These are phyloP conservation scores for Coelinius sp. DNA, from an alignment of 2,888 invertebrate species.

Conservation along the genomic window DNA sequence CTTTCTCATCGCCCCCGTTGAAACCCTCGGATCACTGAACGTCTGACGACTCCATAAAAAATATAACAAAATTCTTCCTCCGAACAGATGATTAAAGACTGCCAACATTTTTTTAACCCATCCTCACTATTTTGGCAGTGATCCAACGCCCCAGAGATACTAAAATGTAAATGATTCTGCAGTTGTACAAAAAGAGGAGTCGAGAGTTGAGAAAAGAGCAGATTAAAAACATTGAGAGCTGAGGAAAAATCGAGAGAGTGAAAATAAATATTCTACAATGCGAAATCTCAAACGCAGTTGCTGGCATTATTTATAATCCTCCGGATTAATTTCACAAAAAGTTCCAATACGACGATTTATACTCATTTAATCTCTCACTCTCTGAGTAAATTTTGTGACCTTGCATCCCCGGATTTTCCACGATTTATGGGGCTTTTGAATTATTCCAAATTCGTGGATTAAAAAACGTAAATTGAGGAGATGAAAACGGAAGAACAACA, in stretches of 20 bases:
- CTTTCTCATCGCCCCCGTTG: not conserved
- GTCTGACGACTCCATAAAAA: not conserved
- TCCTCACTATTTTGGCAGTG: not conserved
- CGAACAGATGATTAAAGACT: not conserved
- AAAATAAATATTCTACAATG: not conserved
- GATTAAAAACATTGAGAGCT: not conserved
- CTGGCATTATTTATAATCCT: not conserved
- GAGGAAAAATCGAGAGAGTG: not conserved
- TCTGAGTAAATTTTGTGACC: not conserved
- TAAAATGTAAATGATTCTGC: slow-evolving; percentile 14
- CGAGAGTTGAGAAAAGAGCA: not conserved
- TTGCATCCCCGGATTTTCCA: not conserved
- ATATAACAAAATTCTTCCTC: not conserved
- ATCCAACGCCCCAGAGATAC: not conserved
- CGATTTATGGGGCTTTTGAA: not conserved
- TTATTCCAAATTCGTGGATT: not conserved
- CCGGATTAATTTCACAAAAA: not conserved
- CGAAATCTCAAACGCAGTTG: not conserved
- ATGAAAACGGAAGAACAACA: not conserved
- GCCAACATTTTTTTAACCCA: too few relatives aligned
- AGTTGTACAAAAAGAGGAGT: not conserved
- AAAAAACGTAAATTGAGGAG: not conserved
- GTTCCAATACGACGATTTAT: not conserved
- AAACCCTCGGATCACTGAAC: not conserved
- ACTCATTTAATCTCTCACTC: not conserved